Conservation (phyloP, 2,797 vertebrate species). For the Halcyon smyrnensis region DNA sequence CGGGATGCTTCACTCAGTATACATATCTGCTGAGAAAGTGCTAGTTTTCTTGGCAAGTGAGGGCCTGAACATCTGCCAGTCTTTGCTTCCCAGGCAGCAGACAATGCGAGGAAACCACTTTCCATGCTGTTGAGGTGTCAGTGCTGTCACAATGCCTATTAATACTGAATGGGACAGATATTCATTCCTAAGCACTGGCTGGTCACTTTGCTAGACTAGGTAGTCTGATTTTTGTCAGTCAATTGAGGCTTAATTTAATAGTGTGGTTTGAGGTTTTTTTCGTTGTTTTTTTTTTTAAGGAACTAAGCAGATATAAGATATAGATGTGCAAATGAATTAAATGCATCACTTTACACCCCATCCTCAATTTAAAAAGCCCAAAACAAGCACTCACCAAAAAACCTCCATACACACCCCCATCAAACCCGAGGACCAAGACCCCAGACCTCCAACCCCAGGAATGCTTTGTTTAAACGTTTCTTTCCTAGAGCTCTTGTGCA, state of each 20-base stretch:
- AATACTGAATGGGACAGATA: not conserved
- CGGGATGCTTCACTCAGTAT: conserved; percentile 18
- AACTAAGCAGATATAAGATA: not conserved
- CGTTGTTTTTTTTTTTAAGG: not conserved
- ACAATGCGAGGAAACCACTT: conserved; percentile 2
- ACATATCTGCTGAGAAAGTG: conserved; percentile 17
- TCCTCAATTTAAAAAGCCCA: not conserved
- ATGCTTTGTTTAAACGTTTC: not conserved
- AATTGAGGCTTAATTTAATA: not conserved
- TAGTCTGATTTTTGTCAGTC: not conserved
- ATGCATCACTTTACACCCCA: not conserved
- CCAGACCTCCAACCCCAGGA: not conserved
- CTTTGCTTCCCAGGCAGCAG: conserved; percentile 14
- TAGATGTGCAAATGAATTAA: not conserved
- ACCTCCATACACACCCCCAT: accelerated
- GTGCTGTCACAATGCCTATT: not conserved
- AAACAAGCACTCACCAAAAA: no score
- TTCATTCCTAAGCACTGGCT: not conserved
- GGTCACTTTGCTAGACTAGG: not conserved
- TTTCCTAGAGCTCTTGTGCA: not conserved
- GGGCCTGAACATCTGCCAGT: conserved; percentile 63
- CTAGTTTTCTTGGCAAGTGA: conserved; percentile 57
- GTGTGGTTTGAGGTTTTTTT: no score
- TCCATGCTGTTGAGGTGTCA: not conserved
- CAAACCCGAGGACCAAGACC: not conserved